Base-by-base conservation (phyloP, 1,140 invertebrate species). In the Dendroctonus ponderosae region DNA sequence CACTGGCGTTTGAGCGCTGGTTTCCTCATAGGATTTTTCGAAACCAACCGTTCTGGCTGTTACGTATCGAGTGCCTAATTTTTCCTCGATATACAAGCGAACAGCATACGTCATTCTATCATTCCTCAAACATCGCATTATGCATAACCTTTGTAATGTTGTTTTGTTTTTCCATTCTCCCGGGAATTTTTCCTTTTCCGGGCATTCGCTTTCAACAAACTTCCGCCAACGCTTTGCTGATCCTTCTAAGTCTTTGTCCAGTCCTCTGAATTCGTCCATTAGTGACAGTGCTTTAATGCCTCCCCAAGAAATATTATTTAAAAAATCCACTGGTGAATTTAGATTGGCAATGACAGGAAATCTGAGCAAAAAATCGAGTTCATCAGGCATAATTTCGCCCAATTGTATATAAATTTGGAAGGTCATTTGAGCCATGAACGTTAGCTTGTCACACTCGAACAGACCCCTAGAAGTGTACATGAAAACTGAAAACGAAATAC, bases 151-250 rank as follows among this genome's bases (percentile, higher is more conserved):
- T 76, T 97, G 94, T 5, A 98, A 79, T 0, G 91, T 84, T 0
- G 87, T 86, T 79, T 96, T 96, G 74, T 93, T 94, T 77, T 97
- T 98, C 95, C 96, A 98, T 73, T 98, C 96, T 67, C 94, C 93
- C 0, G 95, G 96, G 69, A 97, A 88, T 78, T 95, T 96, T 76
- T 97, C 95, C 75, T 90, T 88, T 79, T 98, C 95, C 0, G 96
- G 95, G 46, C 85, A 87, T 78, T 97, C 94, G 52, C 90, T 91
- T 71, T 96, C 92, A 6, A 94, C 88, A 74, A 95, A 94, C 75
- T 95, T 96, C 72, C 90, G 90, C 96, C 85, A 79, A 39, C 92
- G 78, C 78, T 97, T 97, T 0, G 88, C 86, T 2, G 93, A 93
- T 0, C 91, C 90, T 80, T 97, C 94, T 68, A 98, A 92, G 76